Evolutionary conservation across 2,113 vertebrate genomes (phyloP).

Genomic region (Scomber scombrus): DNA sequence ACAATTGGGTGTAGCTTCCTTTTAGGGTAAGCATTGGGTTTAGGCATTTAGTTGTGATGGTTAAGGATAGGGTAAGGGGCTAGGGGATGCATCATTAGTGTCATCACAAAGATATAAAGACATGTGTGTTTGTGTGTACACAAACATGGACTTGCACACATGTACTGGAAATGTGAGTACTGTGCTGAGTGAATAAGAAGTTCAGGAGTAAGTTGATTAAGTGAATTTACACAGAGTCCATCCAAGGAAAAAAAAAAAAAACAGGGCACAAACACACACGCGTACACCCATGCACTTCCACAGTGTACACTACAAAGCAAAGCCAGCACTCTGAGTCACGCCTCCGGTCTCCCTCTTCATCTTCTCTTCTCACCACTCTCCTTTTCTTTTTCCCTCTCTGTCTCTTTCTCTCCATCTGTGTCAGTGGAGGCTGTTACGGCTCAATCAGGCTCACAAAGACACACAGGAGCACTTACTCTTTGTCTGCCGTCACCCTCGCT

Average conservation of each 20-base stretch:
- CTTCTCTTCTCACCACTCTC: constrained; percentile 41
- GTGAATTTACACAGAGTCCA: constrained; percentile 48
- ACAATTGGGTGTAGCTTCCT: too few species aligned
- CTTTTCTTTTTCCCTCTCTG: constrained; percentile 18
- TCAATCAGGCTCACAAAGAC: constrained; percentile 70
- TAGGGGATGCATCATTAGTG: too few species aligned
- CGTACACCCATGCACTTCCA: constrained; percentile 12
- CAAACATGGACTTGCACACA: constrained; percentile 1
- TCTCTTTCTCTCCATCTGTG: constrained; percentile 43
- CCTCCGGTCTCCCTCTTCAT: constrained; percentile 44
- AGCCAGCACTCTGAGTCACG: constrained; percentile 55
- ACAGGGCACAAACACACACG: constrained; percentile 26
- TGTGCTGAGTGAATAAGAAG: constrained; percentile 48
- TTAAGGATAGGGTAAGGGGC: too few species aligned
- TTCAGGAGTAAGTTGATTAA: constrained; percentile 67
- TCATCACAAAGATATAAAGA: too few species aligned
- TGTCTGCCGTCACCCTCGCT: constrained; percentile 47
- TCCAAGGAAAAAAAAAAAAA: constrained; percentile 25
- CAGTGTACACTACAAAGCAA: constrained; percentile 52
- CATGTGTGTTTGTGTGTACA: too few species aligned
- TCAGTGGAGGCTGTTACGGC: constrained; percentile 55
- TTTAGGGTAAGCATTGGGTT: too few species aligned
- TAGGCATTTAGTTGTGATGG: too few species aligned
- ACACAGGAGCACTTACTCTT: constrained; percentile 43
- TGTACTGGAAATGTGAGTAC: constrained; percentile 37